Evolutionary conservation across 2,888 invertebrate species (phyloP), one percentile per base, ranked within the genome.

Genomic region (Tridacna gigas): DNA sequence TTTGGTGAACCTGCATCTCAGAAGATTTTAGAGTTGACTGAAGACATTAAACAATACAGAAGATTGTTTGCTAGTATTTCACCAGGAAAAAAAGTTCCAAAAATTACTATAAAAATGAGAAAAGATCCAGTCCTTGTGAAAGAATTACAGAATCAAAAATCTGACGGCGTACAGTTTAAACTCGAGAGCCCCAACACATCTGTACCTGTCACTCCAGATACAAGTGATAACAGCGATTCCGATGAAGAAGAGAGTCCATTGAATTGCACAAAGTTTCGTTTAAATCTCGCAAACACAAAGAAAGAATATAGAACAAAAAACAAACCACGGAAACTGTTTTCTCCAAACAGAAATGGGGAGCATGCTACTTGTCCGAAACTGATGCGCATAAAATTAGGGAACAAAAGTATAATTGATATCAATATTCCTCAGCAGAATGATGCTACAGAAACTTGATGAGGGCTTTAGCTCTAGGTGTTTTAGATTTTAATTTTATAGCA

Each of bases 41-140:
- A 76, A 51, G 80, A 76, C 56, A 61, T 86, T n/a, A 75, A 37
- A 45, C 48, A 74, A 47, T 86, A 83, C 37, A 82, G 78, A 48
- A 74, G 79, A n/a, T 25, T 86, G 51, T 82, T 82, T 77, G 80
- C 79, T 11, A 77, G 51, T 51, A 82, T 86, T 63, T 86, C 86
- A 11, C 82, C 86, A 20, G 80, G 67, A 37, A 85, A 86, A 45
- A 86, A 87, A 61, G 85, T 90, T 71, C 91, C 91, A 13, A 90
- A 90, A 75, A 84, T 91, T 25, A 91, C 91, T 15, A 90, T 91
- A 22, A 88, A 89, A 47, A 90, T 91, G 89, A 89, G 86, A 13
- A 81, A 85, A 56, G 90, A 91, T 74, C 90, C 90, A 18, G 88
- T 90, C 9, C 79, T 91, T 13, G 82, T 90, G 80, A 86, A 90